Base-by-base conservation (phyloP, 2,113 vertebrate genomes). In the Blennius ocellaris region DNA sequence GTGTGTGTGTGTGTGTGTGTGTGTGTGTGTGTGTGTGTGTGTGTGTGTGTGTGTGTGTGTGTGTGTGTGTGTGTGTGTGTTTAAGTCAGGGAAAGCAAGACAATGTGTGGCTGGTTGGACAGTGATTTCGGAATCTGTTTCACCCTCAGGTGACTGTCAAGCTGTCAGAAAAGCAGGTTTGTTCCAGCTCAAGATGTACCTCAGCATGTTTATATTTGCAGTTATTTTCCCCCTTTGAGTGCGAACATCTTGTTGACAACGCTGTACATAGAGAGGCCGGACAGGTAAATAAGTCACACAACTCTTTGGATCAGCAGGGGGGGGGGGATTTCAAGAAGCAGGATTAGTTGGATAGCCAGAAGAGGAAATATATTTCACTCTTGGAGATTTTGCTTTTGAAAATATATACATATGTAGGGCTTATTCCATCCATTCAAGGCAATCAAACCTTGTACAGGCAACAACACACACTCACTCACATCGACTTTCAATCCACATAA, bases 141-240 rank as follows among this genome's bases (percentile, higher is more conserved):
- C 85, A 86, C 88, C 87, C 90, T 88, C 88, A 89, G 81, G 91
- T 89, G 92, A 89, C 88, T 93, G 93, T 93, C 92, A 94, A 92
- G 85, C 85, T 94, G 92, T 94, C 92, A 93, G 81, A 83, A 84
- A 91, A 82, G 88, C 89, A 80, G 87, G 90, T 90, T 91, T 86
- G 90, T 86, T 90, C 85, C 86, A 82, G 87, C 80, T 87, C 88
- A 77, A 82, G 87, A 93, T 92, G 92, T 92, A 82, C 86, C 86
- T 83, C 87, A 71, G 83, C 92, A 85, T 94, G 93, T 94, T 94
- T 93, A 91, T 94, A 94, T 94, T 94, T 94, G 93, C 93, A 92
- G 93, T 89, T 90, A 93, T 92, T 93, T 91, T 90, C 91, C 89
- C 21, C 89, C 90, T 91, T 90, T 93, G 93, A 93, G 92, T 91